Conservation (phyloP, 2,113 vertebrate species). For the Protobothrops mucrosquamatus region DNA sequence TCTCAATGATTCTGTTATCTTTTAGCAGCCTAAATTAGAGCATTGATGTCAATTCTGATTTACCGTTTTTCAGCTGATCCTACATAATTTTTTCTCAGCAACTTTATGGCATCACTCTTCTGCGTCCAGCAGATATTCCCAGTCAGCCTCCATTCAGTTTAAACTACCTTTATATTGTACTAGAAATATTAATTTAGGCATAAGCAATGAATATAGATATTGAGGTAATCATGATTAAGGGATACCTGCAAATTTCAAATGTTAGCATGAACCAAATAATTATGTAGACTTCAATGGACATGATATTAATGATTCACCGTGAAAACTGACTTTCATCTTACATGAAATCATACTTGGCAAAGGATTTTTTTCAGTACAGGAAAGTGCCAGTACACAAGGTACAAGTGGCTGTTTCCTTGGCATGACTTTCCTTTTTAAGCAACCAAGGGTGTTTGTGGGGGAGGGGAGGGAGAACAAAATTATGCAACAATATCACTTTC, state of each 20-base stretch:
- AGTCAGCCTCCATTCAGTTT: not conserved
- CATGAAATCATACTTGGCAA: not conserved
- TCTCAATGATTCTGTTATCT: not conserved
- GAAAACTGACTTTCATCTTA: not conserved
- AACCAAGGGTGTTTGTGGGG: not conserved
- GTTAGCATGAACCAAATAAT: not conserved
- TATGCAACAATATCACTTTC: not conserved
- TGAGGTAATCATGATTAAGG: not conserved
- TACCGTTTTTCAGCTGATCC: not conserved
- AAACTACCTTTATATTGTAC: not conserved
- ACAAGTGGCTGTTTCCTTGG: not conserved
- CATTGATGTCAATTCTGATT: not conserved
- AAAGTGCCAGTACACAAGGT: not conserved
- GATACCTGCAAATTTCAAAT: not conserved
- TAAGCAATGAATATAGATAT: not conserved
- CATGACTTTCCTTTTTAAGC: not conserved
- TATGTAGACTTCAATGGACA: not conserved
- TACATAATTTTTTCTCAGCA: not conserved
- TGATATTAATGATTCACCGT: not conserved
- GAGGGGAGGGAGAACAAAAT: not conserved
- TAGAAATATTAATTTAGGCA: not conserved
- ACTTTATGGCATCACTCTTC: not conserved
- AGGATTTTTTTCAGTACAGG: not conserved
- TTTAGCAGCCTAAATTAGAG: not conserved
- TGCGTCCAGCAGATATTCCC: not conserved